Evolutionary conservation across 2,797 vertebrate species (phyloP), one percentile per base, ranked within the genome.

Genomic region (Neostethus bicornis): DNA sequence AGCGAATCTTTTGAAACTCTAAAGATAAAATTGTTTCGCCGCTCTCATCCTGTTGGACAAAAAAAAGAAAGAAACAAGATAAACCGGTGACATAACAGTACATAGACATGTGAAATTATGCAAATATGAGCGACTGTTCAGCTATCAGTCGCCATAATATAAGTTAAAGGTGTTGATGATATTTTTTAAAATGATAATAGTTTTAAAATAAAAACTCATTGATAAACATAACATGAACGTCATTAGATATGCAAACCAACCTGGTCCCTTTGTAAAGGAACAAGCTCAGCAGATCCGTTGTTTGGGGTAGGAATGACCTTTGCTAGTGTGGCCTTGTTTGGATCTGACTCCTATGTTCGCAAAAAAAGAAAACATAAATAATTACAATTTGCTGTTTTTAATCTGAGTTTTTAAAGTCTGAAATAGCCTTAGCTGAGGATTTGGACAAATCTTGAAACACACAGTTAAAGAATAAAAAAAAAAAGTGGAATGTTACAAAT

Each of bases 1-100:
- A 99, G 25, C 94, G 88, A 74, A 97, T 97, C 87, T 99, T 99
- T 83, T 99, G 97, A 82, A 99, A 99, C 65, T 98, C 96, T 16
- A 98, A 95, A 60, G 90, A 95, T 19, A 98, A 84, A 19, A 89
- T 89, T 29, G 84, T 88, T 7, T 87, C 88, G 3, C 92, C 92
- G 0, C 93, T 88, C 28, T 97, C 96, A 1, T 86, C 94, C 97
- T 99, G 84, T 62, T 45, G 43, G 21, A 52, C 4, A 57, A 16
- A 72, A 68, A 1, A 64, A 54, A 4, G 55, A 31, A 50, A 9
- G n/a, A n/a, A n/a, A n/a, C n/a, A n/a, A 21, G 2, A 29, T 3
- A 38, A 53, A 29, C 4, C 1, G 1, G 10, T 7, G 0, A 6
- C 41, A 26, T 60, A 46, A 28, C 4, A 60, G 12, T 6, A 45